Evolutionary conservation across 1,140 invertebrate species (phyloP).

Genomic region (Tyrophagus putrescentiae): DNA sequence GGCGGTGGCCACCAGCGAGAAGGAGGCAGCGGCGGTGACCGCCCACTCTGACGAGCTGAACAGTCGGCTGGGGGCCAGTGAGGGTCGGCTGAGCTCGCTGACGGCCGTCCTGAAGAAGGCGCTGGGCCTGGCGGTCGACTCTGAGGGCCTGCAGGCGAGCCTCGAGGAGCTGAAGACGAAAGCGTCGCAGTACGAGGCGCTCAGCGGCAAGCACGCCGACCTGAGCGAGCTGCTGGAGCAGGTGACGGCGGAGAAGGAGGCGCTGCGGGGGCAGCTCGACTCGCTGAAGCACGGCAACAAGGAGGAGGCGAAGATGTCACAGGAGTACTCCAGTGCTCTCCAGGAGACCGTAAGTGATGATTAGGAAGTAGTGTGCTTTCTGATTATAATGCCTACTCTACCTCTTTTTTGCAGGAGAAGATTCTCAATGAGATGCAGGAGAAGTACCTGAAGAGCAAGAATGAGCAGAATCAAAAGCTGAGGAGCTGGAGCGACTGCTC

Average conservation of each 20-base stretch:
- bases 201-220: not conserved
- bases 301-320: not conserved
- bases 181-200: not conserved
- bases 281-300: not conserved
- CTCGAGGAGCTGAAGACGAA: not conserved
- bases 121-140: not conserved
- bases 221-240: not conserved
- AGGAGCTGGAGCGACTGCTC: not conserved
- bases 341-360: not conserved
- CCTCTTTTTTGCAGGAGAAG: conserved; percentile 1
- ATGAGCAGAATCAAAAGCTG: not conserved
- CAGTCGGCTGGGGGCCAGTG: not conserved
- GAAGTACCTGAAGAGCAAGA: not conserved
- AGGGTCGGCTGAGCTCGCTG: not conserved
- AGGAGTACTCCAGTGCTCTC: not conserved
- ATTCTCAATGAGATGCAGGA: not conserved
- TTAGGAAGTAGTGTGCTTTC: not conserved
- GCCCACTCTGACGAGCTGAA: not conserved
- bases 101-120: not conserved
- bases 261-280: not conserved
- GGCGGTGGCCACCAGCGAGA: not conserved
- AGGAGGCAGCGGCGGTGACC: not conserved
- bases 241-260: not conserved
- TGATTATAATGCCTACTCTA: not conserved
- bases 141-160: not conserved